A percentile compares a stretch with the other conserved stretches of the same genome.
Evolutionary conservation across 2,888 invertebrate genomes (phyloP).

Genomic region (Melanophora roralis): DNA sequence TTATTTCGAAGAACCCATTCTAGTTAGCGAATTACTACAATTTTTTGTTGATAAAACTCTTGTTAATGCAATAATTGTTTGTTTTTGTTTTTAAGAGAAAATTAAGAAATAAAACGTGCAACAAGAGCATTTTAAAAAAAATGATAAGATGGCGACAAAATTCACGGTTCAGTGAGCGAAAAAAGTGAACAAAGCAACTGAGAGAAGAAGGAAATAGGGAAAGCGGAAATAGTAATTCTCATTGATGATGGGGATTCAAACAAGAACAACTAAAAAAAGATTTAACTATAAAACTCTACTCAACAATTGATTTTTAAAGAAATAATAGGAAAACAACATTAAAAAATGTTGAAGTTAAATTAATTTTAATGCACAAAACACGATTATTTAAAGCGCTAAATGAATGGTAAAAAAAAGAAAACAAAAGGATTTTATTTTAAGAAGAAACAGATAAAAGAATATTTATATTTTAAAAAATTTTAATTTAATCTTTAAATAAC

Average conservation of each 20-base stretch:
- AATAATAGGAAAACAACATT: not conserved
- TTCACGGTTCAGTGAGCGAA: conserved; percentile 21
- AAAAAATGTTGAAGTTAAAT: not conserved
- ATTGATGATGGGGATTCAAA: too few relatives aligned
- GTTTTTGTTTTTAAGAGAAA: not conserved
- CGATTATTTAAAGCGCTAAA: not conserved
- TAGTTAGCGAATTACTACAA: conserved; percentile 17
- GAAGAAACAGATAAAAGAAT: too few relatives aligned
- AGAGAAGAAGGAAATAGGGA: not conserved
- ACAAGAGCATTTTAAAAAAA: not conserved
- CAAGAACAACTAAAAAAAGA: not conserved
- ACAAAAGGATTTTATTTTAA: not conserved
- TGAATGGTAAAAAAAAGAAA: not conserved
- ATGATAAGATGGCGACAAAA: conserved; percentile 45
- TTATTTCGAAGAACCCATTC: conserved; percentile 19
- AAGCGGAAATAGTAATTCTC: conserved; percentile 29
- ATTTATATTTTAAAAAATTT: too few relatives aligned
- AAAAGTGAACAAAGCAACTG: not conserved
- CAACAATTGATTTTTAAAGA: not conserved
- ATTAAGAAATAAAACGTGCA: too few relatives aligned
- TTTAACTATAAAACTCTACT: conserved; percentile 12
- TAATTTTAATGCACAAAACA: not conserved
- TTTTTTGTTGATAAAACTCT: conserved; percentile 23
- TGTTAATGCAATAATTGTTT: not conserved
- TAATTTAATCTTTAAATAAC: too few relatives aligned